phyloP scores from a whole-genome alignment of 1,140 invertebrate genomes.

The Nylanderia fulva region DNA sequence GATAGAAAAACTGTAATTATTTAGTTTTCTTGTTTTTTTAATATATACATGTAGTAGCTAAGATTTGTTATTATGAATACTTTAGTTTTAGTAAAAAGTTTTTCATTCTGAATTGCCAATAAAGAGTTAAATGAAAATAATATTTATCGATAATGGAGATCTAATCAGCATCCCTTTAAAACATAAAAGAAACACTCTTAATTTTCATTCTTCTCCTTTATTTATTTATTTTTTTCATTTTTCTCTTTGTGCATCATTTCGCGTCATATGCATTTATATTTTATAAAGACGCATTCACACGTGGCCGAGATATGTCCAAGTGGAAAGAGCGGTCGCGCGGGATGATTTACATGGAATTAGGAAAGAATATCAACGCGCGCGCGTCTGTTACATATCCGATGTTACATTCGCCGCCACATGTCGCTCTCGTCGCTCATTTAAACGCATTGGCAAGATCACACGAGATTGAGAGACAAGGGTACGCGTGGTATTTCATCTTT shows the following conservation, averaged over 20 bases:
- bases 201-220: neutral
- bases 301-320: neutral
- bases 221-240: neutral
- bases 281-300: neutral
- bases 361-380: slow-evolving; percentile 15
- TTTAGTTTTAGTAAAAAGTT: no score
- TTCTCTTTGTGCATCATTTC: neutral
- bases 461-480: neutral
- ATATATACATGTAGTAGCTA: neutral
- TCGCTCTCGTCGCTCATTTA: slow-evolving; percentile 36
- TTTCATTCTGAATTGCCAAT: no score
- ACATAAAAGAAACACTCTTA: neutral
- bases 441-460: slow-evolving; percentile 50
- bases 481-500: slow-evolving; percentile 17
- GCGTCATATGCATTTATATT: neutral
- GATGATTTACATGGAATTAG: slow-evolving; percentile 28
- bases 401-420: neutral
- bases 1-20: no score
- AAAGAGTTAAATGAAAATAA: no score
- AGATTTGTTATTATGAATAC: no score
- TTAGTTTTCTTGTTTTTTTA: no score
- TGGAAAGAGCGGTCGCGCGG: neutral
- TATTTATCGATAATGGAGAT: no score
- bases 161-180: no score
- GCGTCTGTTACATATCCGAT: neutral